These are phyloP conservation scores for Philonicus albiceps DNA, from an alignment of 2,888 invertebrate genomes.

Conservation along the genomic window DNA sequence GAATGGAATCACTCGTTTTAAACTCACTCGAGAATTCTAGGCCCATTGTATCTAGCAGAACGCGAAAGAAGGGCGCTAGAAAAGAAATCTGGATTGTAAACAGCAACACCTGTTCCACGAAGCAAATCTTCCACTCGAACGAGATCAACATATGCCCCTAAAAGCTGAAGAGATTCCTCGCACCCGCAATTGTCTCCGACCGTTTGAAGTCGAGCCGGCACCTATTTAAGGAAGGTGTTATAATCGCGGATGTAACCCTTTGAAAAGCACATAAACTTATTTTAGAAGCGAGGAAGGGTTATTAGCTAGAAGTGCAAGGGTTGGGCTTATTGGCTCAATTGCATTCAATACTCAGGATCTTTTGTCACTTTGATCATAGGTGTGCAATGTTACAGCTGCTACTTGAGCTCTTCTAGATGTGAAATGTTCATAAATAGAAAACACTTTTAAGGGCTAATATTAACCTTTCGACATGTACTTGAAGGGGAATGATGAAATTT, in stretches of 20 bases:
- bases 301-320: slow-evolving; percentile 29
- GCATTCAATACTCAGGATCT: slow-evolving; percentile 4
- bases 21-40: not conserved
- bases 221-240: not conserved
- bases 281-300: not conserved
- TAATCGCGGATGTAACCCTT: not conserved
- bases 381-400: not conserved
- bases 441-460: not conserved
- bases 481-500: not conserved
- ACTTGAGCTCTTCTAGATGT: not conserved
- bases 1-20: not conserved
- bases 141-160: not conserved
- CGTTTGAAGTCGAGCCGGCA: slow-evolving; percentile 1
- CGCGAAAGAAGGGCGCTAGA: not conserved
- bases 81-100: slow-evolving; percentile 9
- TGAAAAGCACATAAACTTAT: not conserved
- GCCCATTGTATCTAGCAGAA: not conserved
- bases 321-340: slow-evolving; percentile 43
- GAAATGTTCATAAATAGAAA: not conserved
- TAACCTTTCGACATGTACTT: not conserved
- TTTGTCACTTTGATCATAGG: not conserved
- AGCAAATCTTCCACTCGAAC: not conserved
- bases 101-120: slow-evolving; percentile 21
- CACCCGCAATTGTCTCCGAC: not conserved
- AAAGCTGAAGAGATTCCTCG: not conserved